phyloP scores from a whole-genome alignment of 1,140 invertebrate species.

The Campoletis sonorensis region DNA sequence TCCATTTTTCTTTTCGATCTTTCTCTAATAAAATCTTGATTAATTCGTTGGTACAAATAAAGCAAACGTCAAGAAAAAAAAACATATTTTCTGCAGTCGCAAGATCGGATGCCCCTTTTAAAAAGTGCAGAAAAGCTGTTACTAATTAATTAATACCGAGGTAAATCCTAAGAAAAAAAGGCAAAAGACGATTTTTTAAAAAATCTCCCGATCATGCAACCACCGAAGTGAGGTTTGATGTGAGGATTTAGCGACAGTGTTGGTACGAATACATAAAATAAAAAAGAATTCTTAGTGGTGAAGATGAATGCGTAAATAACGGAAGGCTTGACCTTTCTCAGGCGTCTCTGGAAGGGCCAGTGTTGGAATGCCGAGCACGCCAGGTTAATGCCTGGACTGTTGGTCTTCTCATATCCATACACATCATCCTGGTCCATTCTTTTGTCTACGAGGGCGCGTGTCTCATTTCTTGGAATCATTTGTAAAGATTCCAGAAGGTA shows the following conservation, averaged over 20 bases:
- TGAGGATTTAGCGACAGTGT: too few species aligned
- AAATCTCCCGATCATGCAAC: too few species aligned
- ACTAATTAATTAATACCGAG: too few species aligned
- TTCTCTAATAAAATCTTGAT: not conserved
- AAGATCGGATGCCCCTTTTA: too few species aligned
- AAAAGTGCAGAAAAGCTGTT: too few species aligned
- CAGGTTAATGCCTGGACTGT: conserved; percentile 21
- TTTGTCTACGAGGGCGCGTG: conserved; percentile 33
- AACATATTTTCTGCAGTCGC: too few species aligned
- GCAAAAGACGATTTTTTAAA: too few species aligned
- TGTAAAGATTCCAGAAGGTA: conserved; percentile 40
- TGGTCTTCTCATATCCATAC: conserved; percentile 22
- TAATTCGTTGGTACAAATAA: too few species aligned
- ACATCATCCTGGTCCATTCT: conserved; percentile 19
- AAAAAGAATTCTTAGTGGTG: conserved; percentile 1
- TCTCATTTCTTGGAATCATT: conserved; percentile 37
- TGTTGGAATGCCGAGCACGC: conserved; percentile 24
- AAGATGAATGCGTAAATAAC: conserved; percentile 39
- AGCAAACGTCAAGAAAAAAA: too few species aligned
- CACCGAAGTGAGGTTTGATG: too few species aligned
- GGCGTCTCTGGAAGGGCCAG: not conserved
- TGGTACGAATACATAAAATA: not conserved
- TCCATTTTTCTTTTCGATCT: too few species aligned
- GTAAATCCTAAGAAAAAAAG: too few species aligned
- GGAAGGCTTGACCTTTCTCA: conserved; percentile 33